A percentile compares a stretch with the other conserved stretches of the same genome.
These are phyloP conservation scores for Pempheris klunzingeri DNA, from an alignment of 2,797 vertebrate genomes.

Conservation along the genomic window DNA sequence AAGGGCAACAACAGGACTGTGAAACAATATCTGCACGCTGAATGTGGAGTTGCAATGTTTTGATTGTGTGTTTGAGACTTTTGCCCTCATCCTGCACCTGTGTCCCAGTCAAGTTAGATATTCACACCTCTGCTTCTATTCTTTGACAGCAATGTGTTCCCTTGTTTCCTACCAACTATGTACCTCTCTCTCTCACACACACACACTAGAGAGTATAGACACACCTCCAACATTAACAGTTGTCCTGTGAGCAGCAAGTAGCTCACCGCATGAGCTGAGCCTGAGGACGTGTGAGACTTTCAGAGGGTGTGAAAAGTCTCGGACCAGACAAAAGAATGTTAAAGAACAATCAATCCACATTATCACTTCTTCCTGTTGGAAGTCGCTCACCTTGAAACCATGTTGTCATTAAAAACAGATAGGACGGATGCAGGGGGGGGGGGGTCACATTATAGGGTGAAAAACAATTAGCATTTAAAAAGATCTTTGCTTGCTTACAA, in stretches of 20 bases:
- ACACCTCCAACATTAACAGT: constrained; percentile 26
- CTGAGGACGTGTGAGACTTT: constrained; percentile 39
- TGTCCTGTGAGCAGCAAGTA: constrained; percentile 8
- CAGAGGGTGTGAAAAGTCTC: constrained; percentile 63
- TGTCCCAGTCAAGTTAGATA: constrained; percentile 6
- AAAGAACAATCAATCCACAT: constrained; percentile 60
- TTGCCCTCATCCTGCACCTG: neutral
- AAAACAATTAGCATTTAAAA: constrained; percentile 60
- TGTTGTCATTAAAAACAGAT: constrained; percentile 63
- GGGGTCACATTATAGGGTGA: constrained; percentile 44
- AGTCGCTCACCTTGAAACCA: constrained; percentile 36
- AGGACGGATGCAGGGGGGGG: constrained; percentile 8
- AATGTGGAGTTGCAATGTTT: neutral
- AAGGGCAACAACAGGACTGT: neutral
- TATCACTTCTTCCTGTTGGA: constrained; percentile 73
- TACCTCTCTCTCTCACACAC: neutral
- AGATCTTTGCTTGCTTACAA: neutral
- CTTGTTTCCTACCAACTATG: neutral
- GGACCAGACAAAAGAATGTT: constrained; percentile 71
- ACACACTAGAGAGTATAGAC: neutral
- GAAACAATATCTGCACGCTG: neutral
- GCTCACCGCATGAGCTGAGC: constrained; percentile 49
- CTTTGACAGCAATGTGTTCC: neutral
- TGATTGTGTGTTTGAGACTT: neutral
- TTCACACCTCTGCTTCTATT: constrained; percentile 1